Evolutionary conservation across 2,797 vertebrate species (phyloP).

Genomic region (Gallinago solitaria): DNA sequence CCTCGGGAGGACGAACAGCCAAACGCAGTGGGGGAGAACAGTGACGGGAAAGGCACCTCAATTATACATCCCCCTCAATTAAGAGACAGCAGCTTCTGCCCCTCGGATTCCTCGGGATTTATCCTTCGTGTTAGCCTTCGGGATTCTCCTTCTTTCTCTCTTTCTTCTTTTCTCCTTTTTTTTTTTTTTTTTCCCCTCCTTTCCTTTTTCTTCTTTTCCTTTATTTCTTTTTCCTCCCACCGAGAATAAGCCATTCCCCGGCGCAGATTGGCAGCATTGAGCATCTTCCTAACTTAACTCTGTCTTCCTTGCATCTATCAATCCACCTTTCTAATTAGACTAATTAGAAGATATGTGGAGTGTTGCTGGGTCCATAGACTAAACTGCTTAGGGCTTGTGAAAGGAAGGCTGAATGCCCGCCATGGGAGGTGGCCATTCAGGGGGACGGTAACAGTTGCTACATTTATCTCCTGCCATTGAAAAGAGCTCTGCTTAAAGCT

Average conservation of each 20-base stretch:
- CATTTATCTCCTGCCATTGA: slow-evolving; percentile 88
- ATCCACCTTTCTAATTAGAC: slow-evolving; percentile 81
- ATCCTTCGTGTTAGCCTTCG: background rate
- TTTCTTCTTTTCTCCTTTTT: background rate
- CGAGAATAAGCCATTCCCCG: slow-evolving; percentile 4
- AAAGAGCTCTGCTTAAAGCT: slow-evolving; percentile 85
- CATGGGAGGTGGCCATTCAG: slow-evolving; percentile 83
- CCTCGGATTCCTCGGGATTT: background rate
- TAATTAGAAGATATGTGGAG: slow-evolving; percentile 79
- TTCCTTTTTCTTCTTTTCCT: background rate
- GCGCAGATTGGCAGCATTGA: slow-evolving; percentile 61
- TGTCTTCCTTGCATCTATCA: slow-evolving; percentile 68
- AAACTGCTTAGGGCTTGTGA: slow-evolving; percentile 68
- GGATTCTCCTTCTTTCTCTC: background rate
- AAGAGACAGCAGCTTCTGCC: background rate
- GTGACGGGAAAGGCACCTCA: background rate
- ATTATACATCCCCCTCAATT: background rate
- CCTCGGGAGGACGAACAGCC: background rate
- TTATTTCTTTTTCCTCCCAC: background rate
- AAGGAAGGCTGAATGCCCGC: slow-evolving; percentile 81
- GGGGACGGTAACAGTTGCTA: slow-evolving; percentile 85
- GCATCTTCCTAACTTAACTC: slow-evolving; percentile 63
- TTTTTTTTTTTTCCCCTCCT: background rate
- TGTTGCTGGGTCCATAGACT: slow-evolving; percentile 56
- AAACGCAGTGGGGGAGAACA: background rate